Evolutionary conservation across 1,140 invertebrate genomes (phyloP).

Genomic region (Zaprionus camerounensis): DNA sequence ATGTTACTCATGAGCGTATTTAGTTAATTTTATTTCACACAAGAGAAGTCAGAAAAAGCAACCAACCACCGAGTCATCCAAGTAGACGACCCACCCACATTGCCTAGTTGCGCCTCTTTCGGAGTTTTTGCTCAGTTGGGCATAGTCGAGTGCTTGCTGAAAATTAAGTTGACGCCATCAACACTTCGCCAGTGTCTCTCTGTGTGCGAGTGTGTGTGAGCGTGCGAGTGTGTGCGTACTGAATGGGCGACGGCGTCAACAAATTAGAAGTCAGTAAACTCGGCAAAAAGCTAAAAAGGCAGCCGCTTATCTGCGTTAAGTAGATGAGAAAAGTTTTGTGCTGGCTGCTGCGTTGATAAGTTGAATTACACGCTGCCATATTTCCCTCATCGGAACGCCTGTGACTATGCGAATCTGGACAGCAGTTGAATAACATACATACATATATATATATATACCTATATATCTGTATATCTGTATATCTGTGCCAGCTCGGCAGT

Average conservation of each 20-base stretch:
- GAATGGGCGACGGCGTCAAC: slow-evolving; percentile 45
- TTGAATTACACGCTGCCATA: slow-evolving; percentile 76
- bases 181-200: slow-evolving; percentile 65
- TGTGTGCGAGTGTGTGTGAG: slow-evolving; percentile 9
- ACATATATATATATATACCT: slow-evolving; percentile 1
- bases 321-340: slow-evolving; percentile 82
- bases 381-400: slow-evolving; percentile 53
- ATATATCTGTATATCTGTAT: neutral
- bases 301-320: slow-evolving; percentile 79
- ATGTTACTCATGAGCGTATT: slow-evolving; percentile 84
- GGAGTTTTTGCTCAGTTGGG: slow-evolving; percentile 57
- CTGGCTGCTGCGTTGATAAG: slow-evolving; percentile 71
- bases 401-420: slow-evolving; percentile 30
- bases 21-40: slow-evolving; percentile 84
- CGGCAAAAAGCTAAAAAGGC: slow-evolving; percentile 52
- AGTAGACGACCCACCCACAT: slow-evolving; percentile 19
- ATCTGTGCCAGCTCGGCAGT: slow-evolving; percentile 35
- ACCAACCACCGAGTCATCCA: slow-evolving; percentile 2
- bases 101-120: slow-evolving; percentile 50
- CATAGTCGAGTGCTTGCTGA: slow-evolving; percentile 58
- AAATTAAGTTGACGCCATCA: slow-evolving; percentile 81
- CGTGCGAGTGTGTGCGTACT: slow-evolving; percentile 24
- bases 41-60: slow-evolving; percentile 70
- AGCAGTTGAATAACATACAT: slow-evolving; percentile 10
- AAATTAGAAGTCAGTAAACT: slow-evolving; percentile 80